Evolutionary conservation across 1,140 invertebrate genomes (phyloP), one percentile per base, ranked within the genome.

Genomic region (Drosophila ogumai): DNA sequence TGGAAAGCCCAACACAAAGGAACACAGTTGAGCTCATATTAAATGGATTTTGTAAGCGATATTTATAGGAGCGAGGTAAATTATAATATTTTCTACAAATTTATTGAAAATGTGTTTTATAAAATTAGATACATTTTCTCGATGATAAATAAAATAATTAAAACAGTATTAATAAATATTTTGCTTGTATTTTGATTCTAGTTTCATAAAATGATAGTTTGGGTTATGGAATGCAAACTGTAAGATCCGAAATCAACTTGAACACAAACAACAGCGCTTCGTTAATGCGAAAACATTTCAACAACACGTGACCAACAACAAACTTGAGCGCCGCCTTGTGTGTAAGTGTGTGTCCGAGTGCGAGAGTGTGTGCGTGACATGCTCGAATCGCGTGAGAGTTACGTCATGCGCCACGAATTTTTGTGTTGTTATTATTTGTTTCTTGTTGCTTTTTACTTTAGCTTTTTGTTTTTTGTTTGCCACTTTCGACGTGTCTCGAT

Each of bases 221-320:
- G 0, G 3, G 22, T n/a, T 69, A 54, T 6, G 10, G 47, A 54
- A 50, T 22, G 22, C 25, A 6, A 5, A 69, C 61, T 69, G 66
- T 69, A 32, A 64, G 54, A 67, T 67, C 13, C 38, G n/a, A 72
- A 54, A 41, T 50, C 47, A 66, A 76, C 47, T 56, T 68, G 34
- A 49, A 49, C 64, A 38, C 66, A 80, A 82, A 64, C 66, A 82
- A 76, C 57, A 76, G 49, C 36, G 41, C 44, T 82, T 64, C 59
- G 64, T 80, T 71, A 76, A 78, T 67, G 61, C 58, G 54, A 59
- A 78, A 90, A 49, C 81, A 90, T 88, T 88, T 90, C 57, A 67
- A 78, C 68, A 90, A 88, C 84, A 88, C 84, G 84, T 90, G 84
- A 88, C 84, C 76, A 87, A 87, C 80, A 90, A 90, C 84, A 87